Base-by-base conservation (phyloP, 1,140 invertebrate species). In the Zelostemma sp. region DNA sequence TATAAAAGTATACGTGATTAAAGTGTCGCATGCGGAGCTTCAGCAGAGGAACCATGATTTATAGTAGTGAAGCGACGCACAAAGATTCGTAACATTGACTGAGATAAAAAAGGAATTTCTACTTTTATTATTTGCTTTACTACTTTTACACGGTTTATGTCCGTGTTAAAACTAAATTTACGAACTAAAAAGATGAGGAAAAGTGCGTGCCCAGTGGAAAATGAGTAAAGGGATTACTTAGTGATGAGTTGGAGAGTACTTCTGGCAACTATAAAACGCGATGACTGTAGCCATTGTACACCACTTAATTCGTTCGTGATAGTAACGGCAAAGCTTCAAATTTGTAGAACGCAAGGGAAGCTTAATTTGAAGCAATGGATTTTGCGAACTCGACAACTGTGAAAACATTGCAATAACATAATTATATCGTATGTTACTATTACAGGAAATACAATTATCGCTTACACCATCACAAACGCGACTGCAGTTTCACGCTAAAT, bases 61-160 rank as follows among this genome's bases (percentile, higher is more conserved):
- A 3, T 38, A 38, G 35, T 3, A 14, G 35, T 38, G 28, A 31
- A 31, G 28, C 5, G 28, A 31, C 68, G 56, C 68, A 75, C 45
- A 56, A 58, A 8, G 19, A 57, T 57, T 65, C 66, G 57, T 78
- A 78, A 78, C 78, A 72, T 65, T 59, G 55, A 33, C 66, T 67
- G 51, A 67, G 64, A 69, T 65, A 54, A 59, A 68, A 57, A 40
- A 16, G 48, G 46, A 63, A 58, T 69, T 66, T 55, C 64, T 65
- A 60, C 33, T 68, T 78, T 78, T 79, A 79, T 78, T 74, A 77
- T 77, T 69, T 62, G 51, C 64, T 78, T 78, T 79, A 79, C 65
- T 78, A 63, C 75, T 70, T 66, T 72, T 70, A 68, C 75, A 75
- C 62, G 75, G 71, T 78, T 74, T 75, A 79, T 72, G 59, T 55